phyloP scores from a whole-genome alignment of 2,113 vertebrate genomes.

The Strix aluco region DNA sequence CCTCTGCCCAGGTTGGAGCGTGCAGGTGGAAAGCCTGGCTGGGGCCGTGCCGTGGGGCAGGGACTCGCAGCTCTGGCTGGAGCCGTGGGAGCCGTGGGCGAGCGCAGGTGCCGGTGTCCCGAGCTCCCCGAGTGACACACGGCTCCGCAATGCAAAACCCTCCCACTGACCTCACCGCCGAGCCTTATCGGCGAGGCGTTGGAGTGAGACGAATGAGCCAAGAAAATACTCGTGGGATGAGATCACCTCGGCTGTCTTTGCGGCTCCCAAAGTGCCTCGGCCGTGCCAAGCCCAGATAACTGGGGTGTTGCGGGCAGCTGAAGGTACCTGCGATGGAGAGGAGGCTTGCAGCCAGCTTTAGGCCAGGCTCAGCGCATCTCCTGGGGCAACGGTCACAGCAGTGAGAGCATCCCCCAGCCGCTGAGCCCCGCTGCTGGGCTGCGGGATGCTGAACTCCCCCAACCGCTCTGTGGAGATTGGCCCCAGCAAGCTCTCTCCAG shows the following conservation, averaged over 20 bases:
- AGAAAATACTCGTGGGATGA: slow-evolving; percentile 45
- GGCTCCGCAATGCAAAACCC: slow-evolving; percentile 10
- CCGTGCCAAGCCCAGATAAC: neutral
- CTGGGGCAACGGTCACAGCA: rapidly evolving
- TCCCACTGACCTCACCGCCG: slow-evolving; percentile 23
- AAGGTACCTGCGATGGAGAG: neutral
- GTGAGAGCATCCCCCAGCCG: rapidly evolving
- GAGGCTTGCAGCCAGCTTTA: neutral
- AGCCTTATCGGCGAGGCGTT: slow-evolving; percentile 38
- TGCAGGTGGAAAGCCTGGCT: rapidly evolving
- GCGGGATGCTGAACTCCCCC: neutral
- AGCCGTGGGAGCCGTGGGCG: rapidly evolving
- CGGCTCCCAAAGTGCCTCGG: neutral
- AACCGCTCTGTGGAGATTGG: neutral
- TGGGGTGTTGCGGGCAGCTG: neutral
- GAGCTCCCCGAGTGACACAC: neutral
- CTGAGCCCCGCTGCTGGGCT: neutral
- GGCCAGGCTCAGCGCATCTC: neutral
- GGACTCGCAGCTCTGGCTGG: rapidly evolving
- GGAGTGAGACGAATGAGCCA: neutral
- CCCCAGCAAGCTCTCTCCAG: neutral
- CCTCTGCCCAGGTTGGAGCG: neutral
- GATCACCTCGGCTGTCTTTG: slow-evolving; percentile 19
- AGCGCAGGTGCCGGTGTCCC: neutral
- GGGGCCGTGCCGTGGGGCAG: neutral